phyloP scores from a whole-genome alignment of 2,113 vertebrate genomes.

The Oreochromis aureus region DNA sequence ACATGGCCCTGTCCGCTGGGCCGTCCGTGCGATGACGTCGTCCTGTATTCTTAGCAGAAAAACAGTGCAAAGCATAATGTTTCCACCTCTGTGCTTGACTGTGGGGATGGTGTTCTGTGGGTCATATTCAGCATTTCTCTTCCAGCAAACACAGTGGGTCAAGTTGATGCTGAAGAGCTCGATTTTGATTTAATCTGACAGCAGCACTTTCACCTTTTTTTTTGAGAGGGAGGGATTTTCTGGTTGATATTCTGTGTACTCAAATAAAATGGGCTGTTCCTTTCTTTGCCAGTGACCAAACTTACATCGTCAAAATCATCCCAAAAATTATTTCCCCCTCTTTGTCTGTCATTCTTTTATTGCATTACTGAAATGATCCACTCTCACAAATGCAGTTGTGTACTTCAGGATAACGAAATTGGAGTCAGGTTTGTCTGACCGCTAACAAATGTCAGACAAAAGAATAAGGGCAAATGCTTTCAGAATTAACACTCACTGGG shows the following conservation, averaged over 20 bases:
- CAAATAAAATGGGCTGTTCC: not conserved
- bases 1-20: not conserved
- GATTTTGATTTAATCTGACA: not conserved
- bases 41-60: not conserved
- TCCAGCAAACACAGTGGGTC: not conserved
- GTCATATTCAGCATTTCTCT: not conserved
- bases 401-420: not conserved
- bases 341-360: not conserved
- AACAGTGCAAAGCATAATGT: not conserved
- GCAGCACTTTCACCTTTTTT: not conserved
- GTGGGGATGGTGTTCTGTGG: not conserved
- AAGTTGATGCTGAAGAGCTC: not conserved
- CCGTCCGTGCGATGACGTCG: not conserved
- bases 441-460: not conserved
- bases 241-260: not conserved
- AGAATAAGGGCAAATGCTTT: not conserved
- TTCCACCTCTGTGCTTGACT: not conserved
- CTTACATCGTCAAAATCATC: not conserved
- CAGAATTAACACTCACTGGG: not conserved
- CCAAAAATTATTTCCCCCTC: not conserved
- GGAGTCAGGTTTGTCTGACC: not conserved
- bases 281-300: not conserved
- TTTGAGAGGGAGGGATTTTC: rapidly evolving
- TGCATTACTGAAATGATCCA: not conserved
- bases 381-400: not conserved